Evolutionary conservation across 2,888 invertebrate species (phyloP).

Genomic region (Noctua janthina): DNA sequence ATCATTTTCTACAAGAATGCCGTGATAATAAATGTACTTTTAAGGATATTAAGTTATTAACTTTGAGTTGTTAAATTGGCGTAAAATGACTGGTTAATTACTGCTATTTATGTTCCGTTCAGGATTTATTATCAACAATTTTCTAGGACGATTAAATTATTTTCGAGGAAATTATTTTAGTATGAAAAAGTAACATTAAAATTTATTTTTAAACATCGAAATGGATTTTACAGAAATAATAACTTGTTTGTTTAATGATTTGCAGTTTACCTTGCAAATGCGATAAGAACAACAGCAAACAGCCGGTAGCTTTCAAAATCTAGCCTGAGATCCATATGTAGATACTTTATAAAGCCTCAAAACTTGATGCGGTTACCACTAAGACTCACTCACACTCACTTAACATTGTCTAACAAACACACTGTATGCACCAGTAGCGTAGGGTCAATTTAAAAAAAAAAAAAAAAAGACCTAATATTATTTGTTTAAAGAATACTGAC

Average conservation of each 20-base stretch:
- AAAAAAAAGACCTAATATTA: too few relatives aligned
- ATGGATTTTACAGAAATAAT: conserved; percentile 27
- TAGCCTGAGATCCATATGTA: background rate
- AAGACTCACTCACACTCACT: background rate
- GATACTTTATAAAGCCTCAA: background rate
- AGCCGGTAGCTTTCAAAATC: background rate
- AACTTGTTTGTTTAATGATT: background rate
- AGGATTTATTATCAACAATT: conserved; percentile 13
- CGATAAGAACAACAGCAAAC: too few relatives aligned
- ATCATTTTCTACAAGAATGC: background rate
- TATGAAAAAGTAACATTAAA: background rate
- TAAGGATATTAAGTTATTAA: conserved; percentile 52
- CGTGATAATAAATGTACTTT: background rate
- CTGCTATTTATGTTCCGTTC: conserved; percentile 14
- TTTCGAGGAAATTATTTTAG: background rate
- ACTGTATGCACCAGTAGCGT: background rate
- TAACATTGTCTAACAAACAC: background rate
- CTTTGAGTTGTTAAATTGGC: conserved; percentile 32
- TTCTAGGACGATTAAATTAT: background rate
- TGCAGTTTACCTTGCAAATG: background rate
- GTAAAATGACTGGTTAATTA: conserved; percentile 38
- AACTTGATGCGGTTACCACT: background rate
- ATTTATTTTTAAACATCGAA: background rate
- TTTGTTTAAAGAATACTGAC: too few relatives aligned
- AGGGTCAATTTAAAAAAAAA: too few relatives aligned